phyloP scores from a whole-genome alignment of 2,113 vertebrate species.

The Pteropus alecto region DNA sequence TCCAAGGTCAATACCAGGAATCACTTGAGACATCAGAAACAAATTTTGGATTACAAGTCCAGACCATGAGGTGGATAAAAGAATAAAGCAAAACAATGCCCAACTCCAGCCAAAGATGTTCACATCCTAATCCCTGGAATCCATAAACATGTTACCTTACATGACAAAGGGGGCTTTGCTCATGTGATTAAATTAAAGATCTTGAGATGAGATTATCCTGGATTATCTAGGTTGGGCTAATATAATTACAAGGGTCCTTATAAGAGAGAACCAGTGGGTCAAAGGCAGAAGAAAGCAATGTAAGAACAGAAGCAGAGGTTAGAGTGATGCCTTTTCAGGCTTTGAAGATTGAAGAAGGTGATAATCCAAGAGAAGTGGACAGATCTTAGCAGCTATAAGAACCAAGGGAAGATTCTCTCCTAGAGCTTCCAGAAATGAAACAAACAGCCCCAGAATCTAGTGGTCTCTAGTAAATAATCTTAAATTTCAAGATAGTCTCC shows the following conservation, averaged over 20 bases:
- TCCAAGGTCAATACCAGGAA: not conserved
- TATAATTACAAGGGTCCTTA: not conserved
- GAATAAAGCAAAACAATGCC: not conserved
- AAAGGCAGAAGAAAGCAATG: slow-evolving; percentile 13
- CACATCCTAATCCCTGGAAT: not conserved
- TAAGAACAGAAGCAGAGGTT: not conserved
- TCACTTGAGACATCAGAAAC: not conserved
- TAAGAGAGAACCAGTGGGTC: not conserved
- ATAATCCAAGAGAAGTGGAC: not conserved
- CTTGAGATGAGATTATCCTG: not conserved
- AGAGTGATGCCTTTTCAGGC: not conserved
- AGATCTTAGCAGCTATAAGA: not conserved
- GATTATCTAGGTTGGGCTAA: not conserved
- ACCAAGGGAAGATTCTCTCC: not conserved
- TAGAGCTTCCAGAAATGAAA: not conserved
- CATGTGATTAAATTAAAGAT: not conserved
- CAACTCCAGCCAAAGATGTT: not conserved
- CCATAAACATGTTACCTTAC: not conserved
- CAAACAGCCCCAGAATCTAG: not conserved
- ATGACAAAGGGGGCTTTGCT: not conserved
- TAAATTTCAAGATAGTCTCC: not conserved
- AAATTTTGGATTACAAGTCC: not conserved
- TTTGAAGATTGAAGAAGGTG: not conserved
- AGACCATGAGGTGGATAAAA: not conserved
- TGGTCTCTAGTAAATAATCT: not conserved